Evolutionary conservation across 2,113 vertebrate genomes (phyloP).

Genomic region (Oceanodroma tethys): DNA sequence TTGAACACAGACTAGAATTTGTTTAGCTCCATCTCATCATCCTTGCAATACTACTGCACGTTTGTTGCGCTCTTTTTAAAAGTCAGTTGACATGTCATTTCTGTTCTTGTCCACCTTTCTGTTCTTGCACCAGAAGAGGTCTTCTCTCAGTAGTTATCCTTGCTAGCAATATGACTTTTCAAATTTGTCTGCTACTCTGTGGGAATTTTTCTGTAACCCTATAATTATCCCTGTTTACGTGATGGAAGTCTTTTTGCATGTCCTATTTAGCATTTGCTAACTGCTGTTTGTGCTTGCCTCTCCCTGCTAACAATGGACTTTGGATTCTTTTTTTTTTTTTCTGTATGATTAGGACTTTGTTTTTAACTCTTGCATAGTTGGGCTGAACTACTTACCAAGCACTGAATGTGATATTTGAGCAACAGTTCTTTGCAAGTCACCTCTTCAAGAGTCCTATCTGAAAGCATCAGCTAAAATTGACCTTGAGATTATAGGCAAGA

Average conservation of each 20-base stretch:
- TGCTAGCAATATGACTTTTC: background rate
- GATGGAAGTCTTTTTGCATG: constrained; percentile 57
- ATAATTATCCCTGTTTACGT: constrained; percentile 63
- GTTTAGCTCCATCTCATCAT: background rate
- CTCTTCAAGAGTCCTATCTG: background rate
- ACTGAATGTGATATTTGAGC: background rate
- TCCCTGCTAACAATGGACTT: constrained; percentile 55
- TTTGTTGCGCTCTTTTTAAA: background rate
- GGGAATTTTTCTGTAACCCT: constrained; percentile 57
- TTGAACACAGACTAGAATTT: background rate
- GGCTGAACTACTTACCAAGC: background rate
- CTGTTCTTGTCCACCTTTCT: background rate
- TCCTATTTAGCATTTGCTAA: constrained; percentile 61
- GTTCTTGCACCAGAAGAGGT: background rate
- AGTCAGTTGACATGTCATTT: background rate
- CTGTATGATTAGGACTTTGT: constrained; percentile 25
- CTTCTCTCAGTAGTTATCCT: background rate
- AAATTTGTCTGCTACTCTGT: constrained; percentile 36
- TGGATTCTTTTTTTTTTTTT: constrained; percentile 6
- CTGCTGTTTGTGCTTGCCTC: constrained; percentile 50
- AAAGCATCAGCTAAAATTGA: background rate
- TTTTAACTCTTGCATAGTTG: constrained; percentile 38
- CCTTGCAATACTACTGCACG: background rate
- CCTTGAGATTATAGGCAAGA: background rate
- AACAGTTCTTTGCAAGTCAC: background rate